phyloP scores from a whole-genome alignment of 2,797 vertebrate genomes.

The Natrix natrix region DNA sequence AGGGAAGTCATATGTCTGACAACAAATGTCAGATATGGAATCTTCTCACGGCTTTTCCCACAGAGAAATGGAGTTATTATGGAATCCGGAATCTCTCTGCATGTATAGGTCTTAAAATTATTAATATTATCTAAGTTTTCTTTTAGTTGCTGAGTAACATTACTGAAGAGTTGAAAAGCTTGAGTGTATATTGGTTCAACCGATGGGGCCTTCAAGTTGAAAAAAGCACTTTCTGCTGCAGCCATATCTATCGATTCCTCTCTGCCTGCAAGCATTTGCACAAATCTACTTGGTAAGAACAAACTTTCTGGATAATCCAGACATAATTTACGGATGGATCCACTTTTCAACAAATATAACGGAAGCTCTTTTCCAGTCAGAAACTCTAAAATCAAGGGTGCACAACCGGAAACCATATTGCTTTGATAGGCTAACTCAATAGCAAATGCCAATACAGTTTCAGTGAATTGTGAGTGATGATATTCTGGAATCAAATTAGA shows the following conservation, averaged over 20 bases:
- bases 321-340: not conserved
- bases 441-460: conserved; percentile 7
- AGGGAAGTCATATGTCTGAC: not conserved
- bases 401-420: conserved; percentile 12
- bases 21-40: conserved; percentile 1
- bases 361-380: conserved; percentile 8
- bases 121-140: not conserved
- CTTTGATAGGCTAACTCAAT: not conserved
- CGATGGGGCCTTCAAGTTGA: conserved; percentile 16
- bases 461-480: not conserved
- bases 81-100: conserved; percentile 17
- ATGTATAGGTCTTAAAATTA: not conserved
- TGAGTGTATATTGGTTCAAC: conserved; percentile 28
- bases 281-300: conserved; percentile 14
- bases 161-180: conserved; percentile 4
- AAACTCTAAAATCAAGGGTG: conserved; percentile 27
- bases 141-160: not conserved
- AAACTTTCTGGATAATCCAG: conserved; percentile 33
- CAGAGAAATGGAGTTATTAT: not conserved
- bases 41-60: not conserved
- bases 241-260: not conserved
- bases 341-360: not conserved
- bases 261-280: not conserved
- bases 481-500: not conserved
- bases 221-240: not conserved